phyloP scores from a whole-genome alignment of 2,888 invertebrate genomes.

The Leptura quadrifasciata region DNA sequence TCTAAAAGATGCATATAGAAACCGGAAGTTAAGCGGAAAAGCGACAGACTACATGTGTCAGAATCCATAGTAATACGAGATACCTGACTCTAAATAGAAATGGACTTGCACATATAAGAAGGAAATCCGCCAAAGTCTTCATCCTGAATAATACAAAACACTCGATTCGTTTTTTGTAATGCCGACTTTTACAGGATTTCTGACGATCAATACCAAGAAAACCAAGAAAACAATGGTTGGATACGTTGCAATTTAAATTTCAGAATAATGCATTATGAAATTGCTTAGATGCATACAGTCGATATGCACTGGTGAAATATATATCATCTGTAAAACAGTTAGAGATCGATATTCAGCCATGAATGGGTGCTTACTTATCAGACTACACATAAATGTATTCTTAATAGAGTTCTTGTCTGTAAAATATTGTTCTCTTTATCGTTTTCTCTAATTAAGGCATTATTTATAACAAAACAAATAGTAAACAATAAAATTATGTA shows the following conservation, averaged over 20 bases:
- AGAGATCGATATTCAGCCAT: too few species aligned
- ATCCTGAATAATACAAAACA: constrained; percentile 44
- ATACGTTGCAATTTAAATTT: constrained; percentile 1
- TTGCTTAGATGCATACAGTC: neutral
- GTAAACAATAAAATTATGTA: too few species aligned
- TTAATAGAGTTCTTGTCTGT: too few species aligned
- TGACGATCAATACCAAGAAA: constrained; percentile 8
- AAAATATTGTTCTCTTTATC: too few species aligned
- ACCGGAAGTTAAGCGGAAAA: constrained; percentile 39
- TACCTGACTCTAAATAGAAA: constrained; percentile 44
- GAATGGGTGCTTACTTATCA: too few species aligned
- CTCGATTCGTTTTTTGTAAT: constrained; percentile 23
- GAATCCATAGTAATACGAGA: constrained; percentile 31
- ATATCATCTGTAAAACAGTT: too few species aligned
- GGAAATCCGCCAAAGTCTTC: constrained; percentile 44
- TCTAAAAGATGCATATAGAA: constrained; percentile 42
- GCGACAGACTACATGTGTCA: constrained; percentile 41
- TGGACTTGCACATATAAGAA: constrained; percentile 38
- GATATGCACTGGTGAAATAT: neutral
- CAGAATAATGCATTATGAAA: constrained; percentile 14
- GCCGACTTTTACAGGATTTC: neutral
- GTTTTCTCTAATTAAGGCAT: too few species aligned
- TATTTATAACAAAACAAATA: too few species aligned
- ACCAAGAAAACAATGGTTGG: neutral
- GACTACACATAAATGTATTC: too few species aligned